A percentile compares a stretch with the other conserved stretches of the same genome.
Conservation (phyloP, 2,797 vertebrate genomes). For the Silurus lanzhouensis region DNA sequence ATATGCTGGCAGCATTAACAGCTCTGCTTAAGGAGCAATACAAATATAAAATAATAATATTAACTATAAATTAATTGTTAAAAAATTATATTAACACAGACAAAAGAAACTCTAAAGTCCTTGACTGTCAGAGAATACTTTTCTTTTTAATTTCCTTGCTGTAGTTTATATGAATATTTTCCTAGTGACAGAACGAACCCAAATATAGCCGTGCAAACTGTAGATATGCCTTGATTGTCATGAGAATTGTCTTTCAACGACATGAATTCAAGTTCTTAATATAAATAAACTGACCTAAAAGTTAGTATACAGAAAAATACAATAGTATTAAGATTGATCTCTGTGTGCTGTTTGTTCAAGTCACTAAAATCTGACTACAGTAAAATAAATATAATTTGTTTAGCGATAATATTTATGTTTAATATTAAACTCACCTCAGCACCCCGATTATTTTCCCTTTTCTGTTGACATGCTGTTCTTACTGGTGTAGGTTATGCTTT, state of each 20-base stretch:
- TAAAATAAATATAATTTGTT: not conserved
- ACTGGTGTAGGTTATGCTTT: not conserved
- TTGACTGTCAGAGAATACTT: not conserved
- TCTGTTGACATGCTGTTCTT: not conserved
- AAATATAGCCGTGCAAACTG: not conserved
- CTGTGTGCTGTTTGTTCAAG: not conserved
- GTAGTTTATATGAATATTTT: not conserved
- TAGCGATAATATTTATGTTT: not conserved
- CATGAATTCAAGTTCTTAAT: not conserved
- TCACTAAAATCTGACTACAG: not conserved
- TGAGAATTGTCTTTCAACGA: not conserved
- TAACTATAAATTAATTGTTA: not conserved
- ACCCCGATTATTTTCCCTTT: no score
- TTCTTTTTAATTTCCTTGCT: not conserved
- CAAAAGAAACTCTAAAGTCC: not conserved
- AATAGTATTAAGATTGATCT: not conserved
- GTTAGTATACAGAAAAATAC: not conserved
- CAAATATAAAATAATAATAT: not conserved
- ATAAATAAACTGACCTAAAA: not conserved
- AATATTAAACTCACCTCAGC: not conserved
- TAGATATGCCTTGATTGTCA: not conserved
- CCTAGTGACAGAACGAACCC: not conserved
- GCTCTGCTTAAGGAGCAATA: not conserved
- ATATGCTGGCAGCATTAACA: conserved; percentile 19
- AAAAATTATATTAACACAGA: not conserved